Evolutionary conservation across 2,888 invertebrate genomes (phyloP).

Genomic region (Brenthis daphne): DNA sequence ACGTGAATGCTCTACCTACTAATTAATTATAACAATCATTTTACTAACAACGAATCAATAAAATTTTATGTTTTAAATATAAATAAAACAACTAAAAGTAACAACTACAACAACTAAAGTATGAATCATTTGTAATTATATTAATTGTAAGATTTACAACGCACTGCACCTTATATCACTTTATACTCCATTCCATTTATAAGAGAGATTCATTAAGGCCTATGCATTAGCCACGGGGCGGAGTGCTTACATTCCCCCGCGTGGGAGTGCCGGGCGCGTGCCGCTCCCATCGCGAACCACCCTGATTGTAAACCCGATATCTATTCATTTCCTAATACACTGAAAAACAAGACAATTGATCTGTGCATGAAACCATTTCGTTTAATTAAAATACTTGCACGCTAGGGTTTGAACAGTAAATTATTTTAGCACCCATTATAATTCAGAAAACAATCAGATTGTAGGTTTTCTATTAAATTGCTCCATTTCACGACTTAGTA

Average conservation of each 20-base stretch:
- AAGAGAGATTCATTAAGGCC: slow-evolving; percentile 41
- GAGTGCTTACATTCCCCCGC: slow-evolving; percentile 51
- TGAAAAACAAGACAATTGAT: slow-evolving; percentile 39
- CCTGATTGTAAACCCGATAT: slow-evolving; percentile 56
- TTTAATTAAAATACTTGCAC: slow-evolving; percentile 55
- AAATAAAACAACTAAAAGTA: too few relatives aligned
- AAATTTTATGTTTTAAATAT: not conserved
- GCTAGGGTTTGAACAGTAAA: slow-evolving; percentile 18
- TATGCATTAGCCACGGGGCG: slow-evolving; percentile 52
- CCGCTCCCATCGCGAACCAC: slow-evolving; percentile 78
- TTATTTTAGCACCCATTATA: slow-evolving; percentile 18
- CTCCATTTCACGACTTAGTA: not conserved
- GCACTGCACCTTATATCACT: slow-evolving; percentile 23
- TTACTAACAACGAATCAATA: too few relatives aligned
- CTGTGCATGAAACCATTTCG: slow-evolving; percentile 47
- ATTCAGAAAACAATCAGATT: slow-evolving; percentile 15
- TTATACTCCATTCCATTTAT: slow-evolving; percentile 25
- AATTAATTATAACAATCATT: too few relatives aligned
- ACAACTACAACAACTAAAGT: not conserved
- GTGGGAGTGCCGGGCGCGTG: slow-evolving; percentile 81
- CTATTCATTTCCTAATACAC: slow-evolving; percentile 50
- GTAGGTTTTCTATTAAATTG: not conserved
- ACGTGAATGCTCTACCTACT: too few relatives aligned
- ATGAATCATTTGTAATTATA: slow-evolving; percentile 23
- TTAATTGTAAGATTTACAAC: slow-evolving; percentile 19